phyloP scores from a whole-genome alignment of 1,140 invertebrate genomes.

The Musca domestica region DNA sequence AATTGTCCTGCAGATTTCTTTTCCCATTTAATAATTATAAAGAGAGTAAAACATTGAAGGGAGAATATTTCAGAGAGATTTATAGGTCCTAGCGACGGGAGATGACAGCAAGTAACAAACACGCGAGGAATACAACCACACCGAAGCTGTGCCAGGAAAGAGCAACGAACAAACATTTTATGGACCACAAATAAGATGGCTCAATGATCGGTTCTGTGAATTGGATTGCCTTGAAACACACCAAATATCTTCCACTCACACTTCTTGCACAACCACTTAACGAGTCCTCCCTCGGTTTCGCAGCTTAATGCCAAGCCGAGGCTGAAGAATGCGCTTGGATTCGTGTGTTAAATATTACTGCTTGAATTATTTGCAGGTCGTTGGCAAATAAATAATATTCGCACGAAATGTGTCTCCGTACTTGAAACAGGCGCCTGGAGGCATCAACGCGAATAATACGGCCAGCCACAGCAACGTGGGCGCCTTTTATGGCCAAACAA shows the following conservation, averaged over 20 bases:
- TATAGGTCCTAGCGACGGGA: slow-evolving; percentile 28
- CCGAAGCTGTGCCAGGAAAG: no score
- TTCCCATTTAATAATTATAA: slow-evolving; percentile 25
- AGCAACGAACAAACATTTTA: no score
- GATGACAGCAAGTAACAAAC: slow-evolving; percentile 27
- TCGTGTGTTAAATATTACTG: slow-evolving; percentile 27
- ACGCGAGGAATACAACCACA: slow-evolving; percentile 13
- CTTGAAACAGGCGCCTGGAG: slow-evolving; percentile 24
- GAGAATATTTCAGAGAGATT: slow-evolving; percentile 24
- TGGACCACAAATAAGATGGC: no score
- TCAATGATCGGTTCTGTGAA: no score
- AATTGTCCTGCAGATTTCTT: slow-evolving; percentile 24
- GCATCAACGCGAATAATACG: slow-evolving; percentile 20
- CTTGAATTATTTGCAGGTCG: slow-evolving; percentile 6
- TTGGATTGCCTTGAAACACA: no score
- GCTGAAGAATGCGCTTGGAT: background rate
- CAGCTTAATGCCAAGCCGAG: background rate
- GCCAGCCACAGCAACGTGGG: slow-evolving; percentile 24
- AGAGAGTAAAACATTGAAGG: background rate
- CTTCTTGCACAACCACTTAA: no score
- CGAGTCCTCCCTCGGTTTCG: background rate
- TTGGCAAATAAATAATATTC: slow-evolving; percentile 31
- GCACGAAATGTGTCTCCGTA: slow-evolving; percentile 28
- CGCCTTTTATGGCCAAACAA: slow-evolving; percentile 27
- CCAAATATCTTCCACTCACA: no score